Percentiles rank a stretch among this genome's conserved stretches.
These are phyloP conservation scores for Parthenolecanium corni DNA, from an alignment of 2,888 invertebrate species.

Conservation along the genomic window DNA sequence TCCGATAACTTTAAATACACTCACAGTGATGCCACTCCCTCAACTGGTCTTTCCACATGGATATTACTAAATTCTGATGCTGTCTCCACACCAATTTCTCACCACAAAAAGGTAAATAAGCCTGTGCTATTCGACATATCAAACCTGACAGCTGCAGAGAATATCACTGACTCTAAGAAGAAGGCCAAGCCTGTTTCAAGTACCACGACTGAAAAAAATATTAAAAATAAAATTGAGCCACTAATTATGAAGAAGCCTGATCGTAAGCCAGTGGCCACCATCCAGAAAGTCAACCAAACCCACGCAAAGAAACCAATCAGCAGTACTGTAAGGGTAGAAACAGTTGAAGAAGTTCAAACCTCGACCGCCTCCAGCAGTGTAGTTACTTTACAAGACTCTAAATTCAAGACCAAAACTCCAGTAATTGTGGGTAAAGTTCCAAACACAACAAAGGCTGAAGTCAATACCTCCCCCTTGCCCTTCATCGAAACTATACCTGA, in stretches of 20 bases:
- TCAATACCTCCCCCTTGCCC: constrained; percentile 33
- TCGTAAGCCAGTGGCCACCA: constrained; percentile 30
- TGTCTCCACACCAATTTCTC: constrained; percentile 32
- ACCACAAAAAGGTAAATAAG: constrained; percentile 24
- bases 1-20: constrained; percentile 28
- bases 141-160: background rate
- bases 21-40: constrained; percentile 29
- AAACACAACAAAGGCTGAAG: constrained; percentile 33
- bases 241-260: constrained; percentile 28
- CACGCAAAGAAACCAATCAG: constrained; percentile 9
- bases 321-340: background rate
- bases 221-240: constrained; percentile 19
- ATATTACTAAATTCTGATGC: constrained; percentile 50
- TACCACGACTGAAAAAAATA: constrained; percentile 10
- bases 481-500: constrained; percentile 36
- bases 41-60: constrained; percentile 63
- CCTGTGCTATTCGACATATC: background rate
- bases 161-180: constrained; percentile 16
- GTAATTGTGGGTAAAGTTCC: constrained; percentile 36
- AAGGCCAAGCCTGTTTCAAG: constrained; percentile 28
- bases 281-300: constrained; percentile 32
- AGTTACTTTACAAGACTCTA: constrained; percentile 34
- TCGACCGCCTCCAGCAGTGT: constrained; percentile 14
- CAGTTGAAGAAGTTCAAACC: constrained; percentile 6
- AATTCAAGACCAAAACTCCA: constrained; percentile 35